Percentiles rank a stretch among this genome's conserved stretches.
These are phyloP conservation scores for Kryptolebias marmoratus DNA, from an alignment of 2,113 vertebrate species.

Conservation along the genomic window DNA sequence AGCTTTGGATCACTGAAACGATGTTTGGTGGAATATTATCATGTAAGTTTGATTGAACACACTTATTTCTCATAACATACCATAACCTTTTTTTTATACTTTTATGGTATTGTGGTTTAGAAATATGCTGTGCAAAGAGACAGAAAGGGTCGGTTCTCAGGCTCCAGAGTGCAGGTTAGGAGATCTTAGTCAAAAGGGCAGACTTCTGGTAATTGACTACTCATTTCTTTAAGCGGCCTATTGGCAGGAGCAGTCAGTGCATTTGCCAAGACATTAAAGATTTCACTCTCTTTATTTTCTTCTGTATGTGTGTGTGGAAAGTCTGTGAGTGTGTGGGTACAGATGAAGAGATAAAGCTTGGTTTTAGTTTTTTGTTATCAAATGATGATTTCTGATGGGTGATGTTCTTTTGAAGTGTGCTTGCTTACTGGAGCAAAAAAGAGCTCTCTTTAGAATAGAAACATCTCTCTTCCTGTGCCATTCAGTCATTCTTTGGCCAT, in stretches of 20 bases:
- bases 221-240: slow-evolving; percentile 83
- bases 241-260: slow-evolving; percentile 72
- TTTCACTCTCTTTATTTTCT: slow-evolving; percentile 53
- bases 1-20: no score
- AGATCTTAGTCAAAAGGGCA: slow-evolving; percentile 65
- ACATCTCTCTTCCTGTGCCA: slow-evolving; percentile 13
- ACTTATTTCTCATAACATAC: slow-evolving; percentile 2
- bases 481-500: slow-evolving; percentile 14
- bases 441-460: slow-evolving; percentile 23
- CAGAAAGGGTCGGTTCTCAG: slow-evolving; percentile 12
- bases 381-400: slow-evolving; percentile 28
- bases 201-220: slow-evolving; percentile 79
- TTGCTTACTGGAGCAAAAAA: slow-evolving; percentile 5
- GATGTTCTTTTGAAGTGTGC: neutral
- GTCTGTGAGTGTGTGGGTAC: slow-evolving; percentile 11
- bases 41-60: slow-evolving; percentile 10
- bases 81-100: slow-evolving; percentile 6
- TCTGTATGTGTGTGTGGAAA: slow-evolving; percentile 2
- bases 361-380: slow-evolving; percentile 27
- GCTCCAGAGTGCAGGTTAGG: slow-evolving; percentile 26
- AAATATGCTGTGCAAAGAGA: slow-evolving; percentile 21
- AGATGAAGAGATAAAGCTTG: slow-evolving; percentile 33
- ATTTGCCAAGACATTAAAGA: slow-evolving; percentile 73
- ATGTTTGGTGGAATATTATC: neutral
- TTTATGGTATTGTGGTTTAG: slow-evolving; percentile 13